Evolutionary conservation across 2,888 invertebrate genomes (phyloP), one percentile per base, ranked within the genome.

Genomic region (Cephus pulcher): DNA sequence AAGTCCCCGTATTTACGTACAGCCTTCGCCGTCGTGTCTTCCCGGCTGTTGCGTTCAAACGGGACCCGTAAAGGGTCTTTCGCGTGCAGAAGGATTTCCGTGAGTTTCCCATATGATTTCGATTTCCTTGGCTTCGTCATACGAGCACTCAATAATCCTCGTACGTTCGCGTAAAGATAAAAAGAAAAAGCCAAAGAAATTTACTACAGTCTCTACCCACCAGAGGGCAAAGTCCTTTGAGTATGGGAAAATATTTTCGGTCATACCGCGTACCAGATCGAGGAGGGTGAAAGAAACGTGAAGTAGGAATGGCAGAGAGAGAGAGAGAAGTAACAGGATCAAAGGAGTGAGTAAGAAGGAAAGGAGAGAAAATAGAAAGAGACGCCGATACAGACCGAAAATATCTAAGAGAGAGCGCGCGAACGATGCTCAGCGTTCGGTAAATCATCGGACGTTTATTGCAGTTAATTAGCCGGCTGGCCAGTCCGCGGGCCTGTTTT

Each of bases 401-500:
- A 32, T 71, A 34, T 35, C 35, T 12, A 35, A 35, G 35, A 30
- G 75, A 76, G 81, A 75, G 79, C 70, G 75, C 74, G 74, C 69
- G 56, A 71, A 75, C 80, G 75, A 70, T 34, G 79, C 76, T 74
- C 79, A 80, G 75, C 79, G 82, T 86, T 86, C 88, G 86, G 88
- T 88, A 88, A 88, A 89, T 89, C 89, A 89, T 88, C 86, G 85
- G 88, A 88, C 87, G 84, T 88, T 89, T 88, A 89, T 88, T 88
- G 87, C 88, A 85, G 89, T 87, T 89, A 89, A 89, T 89, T 89
- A 89, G 87, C 86, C 84, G 85, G 83, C 84, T 81, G 82, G 84
- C 82, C 84, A 83, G 84, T 82, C 82, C 78, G 79, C 84, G 81
- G 81, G 80, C 81, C 85, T 86, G 84, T 85, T 88, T 88, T 87